Evolutionary conservation across 2,797 vertebrate species (phyloP).

Genomic region (Stomatorhinus walkeri): DNA sequence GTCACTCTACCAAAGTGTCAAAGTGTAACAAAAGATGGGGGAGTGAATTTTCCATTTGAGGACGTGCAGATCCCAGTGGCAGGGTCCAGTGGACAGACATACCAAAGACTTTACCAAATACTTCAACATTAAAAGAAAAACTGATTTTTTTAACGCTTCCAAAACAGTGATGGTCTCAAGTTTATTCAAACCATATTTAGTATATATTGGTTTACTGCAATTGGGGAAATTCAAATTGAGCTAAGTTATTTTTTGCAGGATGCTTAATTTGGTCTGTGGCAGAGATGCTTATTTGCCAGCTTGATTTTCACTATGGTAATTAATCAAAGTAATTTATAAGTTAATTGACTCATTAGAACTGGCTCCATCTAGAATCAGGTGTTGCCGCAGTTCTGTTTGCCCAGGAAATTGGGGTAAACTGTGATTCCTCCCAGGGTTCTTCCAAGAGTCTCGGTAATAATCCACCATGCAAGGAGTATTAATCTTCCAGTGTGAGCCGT

Average conservation of each 20-base stretch:
- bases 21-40: not conserved
- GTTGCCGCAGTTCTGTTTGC: constrained; percentile 19
- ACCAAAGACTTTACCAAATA: not conserved
- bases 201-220: not conserved
- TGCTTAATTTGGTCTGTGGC: not conserved
- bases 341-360: constrained; percentile 40
- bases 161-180: not conserved
- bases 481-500: not conserved
- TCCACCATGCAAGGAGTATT: constrained; percentile 10
- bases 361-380: constrained; percentile 24
- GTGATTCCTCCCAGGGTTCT: constrained; percentile 11
- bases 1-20: not conserved
- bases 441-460: constrained; percentile 18
- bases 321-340: constrained; percentile 37
- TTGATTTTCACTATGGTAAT: constrained; percentile 31
- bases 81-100: not conserved
- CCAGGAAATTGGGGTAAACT: constrained; percentile 12
- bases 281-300: constrained; percentile 9
- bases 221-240: not conserved
- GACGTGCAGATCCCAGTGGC: not conserved
- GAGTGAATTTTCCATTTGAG: not conserved
- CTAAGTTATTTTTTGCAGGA: not conserved
- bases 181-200: not conserved
- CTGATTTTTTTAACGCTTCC: not conserved
- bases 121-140: not conserved